A percentile compares a stretch with the other conserved stretches of the same genome.
Evolutionary conservation across 2,113 vertebrate genomes (phyloP).

Genomic region (Python bivittatus): DNA sequence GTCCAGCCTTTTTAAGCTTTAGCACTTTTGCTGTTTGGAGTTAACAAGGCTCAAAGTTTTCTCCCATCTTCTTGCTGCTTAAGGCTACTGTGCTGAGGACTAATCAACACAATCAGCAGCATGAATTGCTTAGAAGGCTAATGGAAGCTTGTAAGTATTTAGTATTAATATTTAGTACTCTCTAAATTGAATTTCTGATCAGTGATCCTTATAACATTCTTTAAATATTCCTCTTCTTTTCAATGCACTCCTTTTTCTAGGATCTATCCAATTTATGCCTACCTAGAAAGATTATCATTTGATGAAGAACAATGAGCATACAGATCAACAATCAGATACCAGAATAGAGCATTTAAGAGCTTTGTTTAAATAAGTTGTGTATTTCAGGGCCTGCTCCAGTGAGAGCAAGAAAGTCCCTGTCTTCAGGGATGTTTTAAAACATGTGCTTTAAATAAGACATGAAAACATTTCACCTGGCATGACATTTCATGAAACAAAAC

Average conservation of each 20-base stretch:
- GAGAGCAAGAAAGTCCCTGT: neutral
- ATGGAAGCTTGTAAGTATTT: conserved; percentile 18
- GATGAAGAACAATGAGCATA: neutral
- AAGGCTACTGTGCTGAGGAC: neutral
- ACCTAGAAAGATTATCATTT: neutral
- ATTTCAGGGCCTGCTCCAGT: rapidly evolving
- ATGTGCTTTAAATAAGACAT: neutral
- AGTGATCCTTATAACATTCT: neutral
- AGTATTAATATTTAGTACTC: neutral
- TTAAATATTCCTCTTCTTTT: neutral
- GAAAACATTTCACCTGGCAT: neutral
- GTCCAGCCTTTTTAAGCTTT: neutral
- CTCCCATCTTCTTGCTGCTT: neutral
- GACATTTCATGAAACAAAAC: neutral
- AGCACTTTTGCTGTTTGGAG: neutral
- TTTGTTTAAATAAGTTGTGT: neutral
- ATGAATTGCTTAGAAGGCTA: conserved; percentile 1
- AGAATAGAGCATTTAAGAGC: neutral
- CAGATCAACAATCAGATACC: neutral
- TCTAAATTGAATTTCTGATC: neutral
- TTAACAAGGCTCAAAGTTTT: neutral
- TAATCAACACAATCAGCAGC: neutral
- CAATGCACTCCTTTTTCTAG: neutral
- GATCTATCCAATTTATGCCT: neutral
- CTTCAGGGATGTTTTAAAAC: neutral